phyloP scores from a whole-genome alignment of 2,797 vertebrate genomes.

The Pristis pectinata region DNA sequence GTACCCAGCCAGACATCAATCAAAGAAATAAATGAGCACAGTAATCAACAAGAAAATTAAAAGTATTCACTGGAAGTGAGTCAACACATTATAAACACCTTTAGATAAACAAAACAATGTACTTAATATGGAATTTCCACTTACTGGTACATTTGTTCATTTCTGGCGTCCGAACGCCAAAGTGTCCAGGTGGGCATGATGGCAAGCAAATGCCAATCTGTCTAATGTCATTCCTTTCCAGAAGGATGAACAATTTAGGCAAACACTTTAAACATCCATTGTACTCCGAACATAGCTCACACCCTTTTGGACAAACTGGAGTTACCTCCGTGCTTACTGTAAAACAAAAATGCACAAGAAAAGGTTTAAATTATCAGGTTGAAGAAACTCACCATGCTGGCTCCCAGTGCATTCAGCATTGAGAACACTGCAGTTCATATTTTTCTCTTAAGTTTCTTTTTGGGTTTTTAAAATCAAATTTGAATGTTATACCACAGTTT shows the following conservation, averaged over 20 bases:
- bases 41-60: not conserved
- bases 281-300: slow-evolving; percentile 90
- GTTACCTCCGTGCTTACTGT: slow-evolving; percentile 82
- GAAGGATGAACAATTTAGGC: slow-evolving; percentile 93
- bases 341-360: slow-evolving; percentile 40
- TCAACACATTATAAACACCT: not conserved
- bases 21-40: not conserved
- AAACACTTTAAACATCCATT: slow-evolving; percentile 94
- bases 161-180: slow-evolving; percentile 86
- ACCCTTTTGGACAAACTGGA: slow-evolving; percentile 85
- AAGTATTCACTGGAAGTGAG: not conserved
- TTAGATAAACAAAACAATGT: not conserved
- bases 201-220: slow-evolving; percentile 90
- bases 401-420: not conserved
- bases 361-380: not conserved
- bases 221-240: slow-evolving; percentile 92
- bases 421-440: not conserved
- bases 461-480: not conserved
- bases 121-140: slow-evolving; percentile 43
- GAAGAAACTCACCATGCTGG: not conserved
- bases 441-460: not conserved
- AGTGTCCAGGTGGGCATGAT: slow-evolving; percentile 90
- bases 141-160: slow-evolving; percentile 97
- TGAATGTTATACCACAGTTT: not conserved
- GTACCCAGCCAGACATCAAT: not conserved